phyloP scores from a whole-genome alignment of 2,888 invertebrate genomes.

The Zaprionus obscuricornis region DNA sequence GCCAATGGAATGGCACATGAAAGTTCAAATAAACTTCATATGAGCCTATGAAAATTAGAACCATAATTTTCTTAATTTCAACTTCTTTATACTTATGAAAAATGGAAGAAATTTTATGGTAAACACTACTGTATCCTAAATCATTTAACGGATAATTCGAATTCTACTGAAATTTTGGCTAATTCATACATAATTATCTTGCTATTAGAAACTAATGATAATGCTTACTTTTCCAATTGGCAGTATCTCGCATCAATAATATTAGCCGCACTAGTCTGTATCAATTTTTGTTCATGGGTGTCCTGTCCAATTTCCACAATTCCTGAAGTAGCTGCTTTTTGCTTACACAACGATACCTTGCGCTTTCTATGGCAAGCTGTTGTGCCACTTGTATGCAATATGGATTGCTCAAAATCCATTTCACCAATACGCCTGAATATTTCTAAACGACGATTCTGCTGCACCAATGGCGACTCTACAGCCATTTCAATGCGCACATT shows the following conservation, averaged over 20 bases:
- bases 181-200: background rate
- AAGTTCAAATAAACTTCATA: no score
- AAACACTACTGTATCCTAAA: no score
- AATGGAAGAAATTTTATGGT: no score
- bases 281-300: conserved; percentile 42
- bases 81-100: no score
- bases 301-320: conserved; percentile 82
- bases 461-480: conserved; percentile 79
- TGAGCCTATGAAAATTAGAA: no score
- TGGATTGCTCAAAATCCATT: conserved; percentile 89
- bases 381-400: conserved; percentile 86
- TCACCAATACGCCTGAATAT: conserved; percentile 89
- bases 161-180: no score
- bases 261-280: conserved; percentile 80
- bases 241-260: conserved; percentile 84
- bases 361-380: conserved; percentile 50
- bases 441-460: conserved; percentile 85
- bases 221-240: conserved; percentile 62
- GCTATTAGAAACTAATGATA: background rate
- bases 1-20: no score
- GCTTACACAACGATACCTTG: conserved; percentile 18
- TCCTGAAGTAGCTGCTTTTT: conserved; percentile 42
- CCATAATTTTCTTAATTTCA: no score
- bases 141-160: no score
- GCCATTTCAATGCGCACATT: conserved; percentile 83